Evolutionary conservation across 2,113 vertebrate species (phyloP), one percentile per base, ranked within the genome.

Genomic region (Bufo gargarizans): DNA sequence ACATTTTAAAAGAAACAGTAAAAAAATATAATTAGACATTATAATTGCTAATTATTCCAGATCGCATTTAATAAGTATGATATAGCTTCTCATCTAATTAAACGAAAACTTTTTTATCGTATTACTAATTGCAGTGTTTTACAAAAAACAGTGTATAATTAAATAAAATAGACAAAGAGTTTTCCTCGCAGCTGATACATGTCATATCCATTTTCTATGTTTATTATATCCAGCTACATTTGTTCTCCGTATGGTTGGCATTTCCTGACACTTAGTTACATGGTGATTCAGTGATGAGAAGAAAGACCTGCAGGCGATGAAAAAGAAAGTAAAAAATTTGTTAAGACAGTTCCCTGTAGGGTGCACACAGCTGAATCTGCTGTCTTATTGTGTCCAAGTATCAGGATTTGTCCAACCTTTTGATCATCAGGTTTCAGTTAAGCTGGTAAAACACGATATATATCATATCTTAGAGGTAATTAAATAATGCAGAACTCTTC

Each of bases 401-500:
- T 92, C 92, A 90, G 83, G 89, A 91, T 91, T 91, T 91, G 91
- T 92, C 89, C 6, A 17, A 91, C 91, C 92, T 95, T 93, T 92
- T 87, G 90, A 90, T 93, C 93, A 93, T 93, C 91, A 94, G 92
- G 92, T 91, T 93, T 92, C 92, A 92, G 90, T 91, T 90, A 89
- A 92, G 94, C 90, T 91, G 91, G 92, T 87, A 91, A 93, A 94
- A 92, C 89, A 91, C 90, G 91, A 88, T 88, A 91, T 92, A 93
- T 91, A 90, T 90, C 20, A 72, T 84, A 84, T 84, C 20, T 61
- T 49, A 61, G 20, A 89, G 82, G 55, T 84, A 78, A 77, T 89
- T 69, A 84, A 89, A 78, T 84, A 78, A 63, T 65, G 72, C 19
- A 76, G 22, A 88, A 49, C 47, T 83, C 33, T 55, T 71, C 22